These are phyloP conservation scores for Bos indicus DNA, from an alignment of 2,113 vertebrate species.

Conservation along the genomic window DNA sequence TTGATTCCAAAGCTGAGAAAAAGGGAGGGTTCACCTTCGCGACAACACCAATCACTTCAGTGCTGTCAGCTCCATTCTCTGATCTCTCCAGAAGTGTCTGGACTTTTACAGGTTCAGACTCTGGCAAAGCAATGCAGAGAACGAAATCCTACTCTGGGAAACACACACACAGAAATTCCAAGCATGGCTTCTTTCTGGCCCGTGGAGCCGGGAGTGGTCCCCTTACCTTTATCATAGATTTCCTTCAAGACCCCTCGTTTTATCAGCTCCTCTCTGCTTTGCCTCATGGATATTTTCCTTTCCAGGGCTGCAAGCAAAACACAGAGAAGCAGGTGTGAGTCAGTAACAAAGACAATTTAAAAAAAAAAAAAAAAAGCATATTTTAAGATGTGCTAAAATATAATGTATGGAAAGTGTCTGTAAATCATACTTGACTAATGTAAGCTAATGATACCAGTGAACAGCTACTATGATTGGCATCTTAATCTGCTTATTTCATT, in stretches of 20 bases:
- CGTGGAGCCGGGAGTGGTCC: background rate
- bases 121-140: background rate
- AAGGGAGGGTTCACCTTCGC: background rate
- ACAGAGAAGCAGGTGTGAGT: slow-evolving; percentile 50
- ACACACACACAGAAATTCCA: fast-evolving
- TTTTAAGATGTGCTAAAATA: background rate
- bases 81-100: background rate
- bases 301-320: slow-evolving; percentile 90
- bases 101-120: background rate
- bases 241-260: slow-evolving; percentile 98
- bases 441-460: background rate
- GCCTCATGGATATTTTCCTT: slow-evolving; percentile 97
- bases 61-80: background rate
- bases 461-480: background rate
- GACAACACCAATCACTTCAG: background rate
- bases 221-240: slow-evolving; percentile 98
- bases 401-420: fast-evolving
- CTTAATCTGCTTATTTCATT: background rate
- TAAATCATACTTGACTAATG: background rate
- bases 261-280: slow-evolving; percentile 98
- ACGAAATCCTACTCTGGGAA: background rate
- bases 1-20: background rate
- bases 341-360: background rate
- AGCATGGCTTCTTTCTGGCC: fast-evolving
- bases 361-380: background rate